A percentile compares a stretch with the other conserved stretches of the same genome.
phyloP scores from a whole-genome alignment of 2,797 vertebrate species.

The Propithecus perrieri region DNA sequence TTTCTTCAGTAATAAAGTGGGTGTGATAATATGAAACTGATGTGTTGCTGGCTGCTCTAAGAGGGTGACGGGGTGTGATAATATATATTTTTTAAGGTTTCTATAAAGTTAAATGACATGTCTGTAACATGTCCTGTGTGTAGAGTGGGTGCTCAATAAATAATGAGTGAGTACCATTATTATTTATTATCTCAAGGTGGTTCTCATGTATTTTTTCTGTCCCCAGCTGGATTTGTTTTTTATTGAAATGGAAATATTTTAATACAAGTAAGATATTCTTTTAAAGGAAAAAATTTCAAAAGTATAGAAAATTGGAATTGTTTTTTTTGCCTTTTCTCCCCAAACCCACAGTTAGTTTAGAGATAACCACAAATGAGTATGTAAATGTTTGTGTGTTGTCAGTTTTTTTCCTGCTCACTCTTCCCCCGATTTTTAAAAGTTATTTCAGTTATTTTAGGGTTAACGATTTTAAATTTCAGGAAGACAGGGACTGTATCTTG shows the following conservation, averaged over 20 bases:
- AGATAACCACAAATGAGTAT: background rate
- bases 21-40: background rate
- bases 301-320: background rate
- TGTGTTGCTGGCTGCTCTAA: too few species aligned
- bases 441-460: background rate
- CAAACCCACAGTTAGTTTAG: background rate
- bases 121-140: background rate
- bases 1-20: background rate
- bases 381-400: background rate
- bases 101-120: background rate
- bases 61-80: background rate
- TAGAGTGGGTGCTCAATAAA: background rate
- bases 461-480: conserved; percentile 29
- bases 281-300: background rate
- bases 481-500: background rate
- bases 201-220: background rate
- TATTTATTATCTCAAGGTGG: background rate
- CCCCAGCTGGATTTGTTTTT: background rate
- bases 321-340: background rate
- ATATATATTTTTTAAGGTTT: background rate
- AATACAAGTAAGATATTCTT: background rate
- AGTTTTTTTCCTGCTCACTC: background rate
- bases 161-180: background rate
- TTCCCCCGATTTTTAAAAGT: background rate
- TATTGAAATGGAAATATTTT: background rate